Evolutionary conservation across 2,888 invertebrate species (phyloP).

Genomic region (Lycia hirtaria): DNA sequence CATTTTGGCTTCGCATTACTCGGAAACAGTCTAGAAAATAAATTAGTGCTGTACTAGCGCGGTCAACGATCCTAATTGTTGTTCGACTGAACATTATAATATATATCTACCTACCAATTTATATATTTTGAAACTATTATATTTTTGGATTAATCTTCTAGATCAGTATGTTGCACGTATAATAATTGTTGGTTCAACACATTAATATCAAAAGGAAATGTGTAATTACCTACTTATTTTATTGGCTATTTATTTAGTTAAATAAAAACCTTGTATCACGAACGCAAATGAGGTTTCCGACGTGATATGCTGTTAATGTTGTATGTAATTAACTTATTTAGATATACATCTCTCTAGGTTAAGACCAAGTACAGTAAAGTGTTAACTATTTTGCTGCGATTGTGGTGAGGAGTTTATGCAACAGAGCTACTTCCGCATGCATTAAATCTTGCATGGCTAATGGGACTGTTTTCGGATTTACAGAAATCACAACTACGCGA

Average conservation of each 20-base stretch:
- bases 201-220: conserved; percentile 47
- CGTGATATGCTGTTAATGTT: conserved; percentile 58
- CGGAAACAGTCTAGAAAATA: too few relatives aligned
- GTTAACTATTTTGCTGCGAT: conserved; percentile 50
- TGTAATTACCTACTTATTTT: conserved; percentile 48
- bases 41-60: too few relatives aligned
- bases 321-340: conserved; percentile 60
- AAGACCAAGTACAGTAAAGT: conserved; percentile 66
- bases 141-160: conserved; percentile 1
- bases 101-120: not conserved
- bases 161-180: conserved; percentile 11
- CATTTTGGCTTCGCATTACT: too few relatives aligned
- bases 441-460: too few relatives aligned
- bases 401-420: conserved; percentile 11
- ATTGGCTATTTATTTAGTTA: conserved; percentile 53
- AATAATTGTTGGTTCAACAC: conserved; percentile 21
- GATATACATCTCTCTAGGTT: conserved; percentile 79
- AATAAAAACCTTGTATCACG: conserved; percentile 59
- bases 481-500: too few relatives aligned
- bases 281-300: conserved; percentile 61
- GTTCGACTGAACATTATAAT: too few relatives aligned
- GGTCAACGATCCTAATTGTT: too few relatives aligned
- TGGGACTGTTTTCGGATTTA: too few relatives aligned
- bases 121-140: not conserved
- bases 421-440: conserved; percentile 7